Evolutionary conservation across 2,888 invertebrate species (phyloP), one percentile per base, ranked within the genome.

Genomic region (Hipparchia sbordonii): DNA sequence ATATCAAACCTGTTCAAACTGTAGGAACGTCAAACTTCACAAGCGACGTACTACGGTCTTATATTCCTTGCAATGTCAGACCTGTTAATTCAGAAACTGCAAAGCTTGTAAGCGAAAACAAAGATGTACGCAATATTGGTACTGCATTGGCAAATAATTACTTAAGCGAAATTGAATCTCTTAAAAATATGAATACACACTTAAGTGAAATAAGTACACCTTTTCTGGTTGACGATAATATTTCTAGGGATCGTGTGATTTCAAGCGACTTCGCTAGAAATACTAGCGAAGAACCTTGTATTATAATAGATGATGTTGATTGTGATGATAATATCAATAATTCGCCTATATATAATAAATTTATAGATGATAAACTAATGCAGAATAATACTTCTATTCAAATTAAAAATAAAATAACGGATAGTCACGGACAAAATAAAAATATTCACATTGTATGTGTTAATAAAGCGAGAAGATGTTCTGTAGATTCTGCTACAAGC

Each of bases 401-500:
- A 67, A 6, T 67, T 48, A 9, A 54, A 23, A 57, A 23, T 57
- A 60, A 39, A 60, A 60, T 9, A 60, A 60, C 12, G 4, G 39
- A 60, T 33, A 39, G 39, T 60, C 39, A 39, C 33, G 33, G 51
- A 51, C 12, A 52, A 69, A 39, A 13, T 51, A 59, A 61, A 39
- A 60, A 39, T 60, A 10, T 6, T 33, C 52, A 54, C 8, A 33
- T 0, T 13, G 4, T 1, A 60, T 4, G 12, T 12, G 9, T n/a
- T 13, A 48, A 13, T 46, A 48, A 60, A 3, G 12, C 12, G 9
- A 48, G 72, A 56, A 73, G 72, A 61, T 12, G 51, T 9, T 68
- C 72, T 1, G 69, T 33, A 13, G 70, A 74, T 12, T 72, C 71
- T 2, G 69, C 69, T 10, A 39, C 6, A 0, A 77, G 68, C 67